Evolutionary conservation across 2,113 vertebrate genomes (phyloP), one percentile per base, ranked within the genome.

Genomic region (Psammodynastes pulverulentus): DNA sequence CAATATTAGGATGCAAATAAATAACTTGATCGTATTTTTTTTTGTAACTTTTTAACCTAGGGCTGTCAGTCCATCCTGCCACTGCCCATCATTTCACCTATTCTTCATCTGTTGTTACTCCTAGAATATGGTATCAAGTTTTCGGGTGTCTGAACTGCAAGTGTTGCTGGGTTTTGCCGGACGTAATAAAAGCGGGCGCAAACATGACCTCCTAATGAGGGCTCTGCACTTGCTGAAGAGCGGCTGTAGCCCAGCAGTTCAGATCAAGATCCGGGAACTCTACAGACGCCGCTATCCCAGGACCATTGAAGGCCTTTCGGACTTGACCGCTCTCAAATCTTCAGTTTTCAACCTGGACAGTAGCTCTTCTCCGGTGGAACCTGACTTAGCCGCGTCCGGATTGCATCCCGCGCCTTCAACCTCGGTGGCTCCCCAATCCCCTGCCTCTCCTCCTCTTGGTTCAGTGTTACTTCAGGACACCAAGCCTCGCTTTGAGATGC

Each of bases 51-150:
- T 34, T 43, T 17, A 29, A 26, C 49, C 6, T 3, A 48, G 10
- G 84, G 29, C 23, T 23, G 3, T n/a, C 19, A 15, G 1, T 34
- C 49, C 87, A 39, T 10, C 24, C 24, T 52, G 34, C 8, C 58
- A 17, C 19, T 87, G 45, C 34, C 45, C 58, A 23, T 72, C 43
- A 24, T 87, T 43, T 72, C 9, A 87, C 26, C 26, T 84, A 4
- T n/a, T 54, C 17, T 88, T 92, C 0, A 4, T 29, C 93, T 51
- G 56, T 87, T 94, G 56, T 92, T 92, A 91, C 53, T 96, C 96
- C 92, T 95, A 98, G 98, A 98, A 98, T 97, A 98, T 98, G 98
- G 95, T 99, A 96, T 98, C 98, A 95, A 98, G 98, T 97, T 99
- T 99, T 97, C 98, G 98, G 46, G 98, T 98, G 94, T 98, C 98